Base-by-base conservation (phyloP, 2,888 invertebrate genomes). In the Limnephilus rhombicus region DNA sequence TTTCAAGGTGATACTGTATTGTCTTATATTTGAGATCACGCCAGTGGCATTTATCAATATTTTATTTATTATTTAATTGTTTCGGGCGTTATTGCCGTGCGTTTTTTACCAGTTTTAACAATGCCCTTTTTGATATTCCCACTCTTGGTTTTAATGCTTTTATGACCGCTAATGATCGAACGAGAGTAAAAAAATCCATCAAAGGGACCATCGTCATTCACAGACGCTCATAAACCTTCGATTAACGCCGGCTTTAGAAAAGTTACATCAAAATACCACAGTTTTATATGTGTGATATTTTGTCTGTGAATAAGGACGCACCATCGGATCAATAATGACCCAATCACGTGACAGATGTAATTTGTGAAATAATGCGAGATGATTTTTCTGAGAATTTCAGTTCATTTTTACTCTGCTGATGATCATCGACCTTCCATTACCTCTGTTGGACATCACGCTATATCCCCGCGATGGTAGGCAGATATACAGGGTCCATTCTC, bases 301-400 rank as follows among this genome's bases (percentile, higher is more conserved):
- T 15, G 53, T 86, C 45, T 29, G 29, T 86, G 86, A 86, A 86
- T 86, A 24, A 3, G 86, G 29, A 45, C 29, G 29, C 29, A 86
- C 49, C 41, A 29, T 15, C 49, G 80, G 88, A 88, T 68, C 88
- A 80, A 88, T 88, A 88, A 88, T 68, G 88, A 88, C 88, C 88
- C 88, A 88, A 88, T 88, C 68, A 88, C 88, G 88, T 88, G 88
- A 88, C 88, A 88, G 41, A 88, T 31, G 88, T 88, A 88, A 88
- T 88, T 88, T 88, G 31, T 34, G 18, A 88, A 68, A 68, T 88
- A 88, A 49, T 29, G 13, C 12, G 86, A 88, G 53, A 68, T n/a
- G 88, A 88, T 68, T 68, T 68, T 88, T 68, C 88, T 88, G 53
- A 68, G 68, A 88, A 88, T 88, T 88, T 68, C 13, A 29, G 24